A percentile compares a stretch with the other conserved stretches of the same genome.
phyloP scores from a whole-genome alignment of 2,888 invertebrate species.

The Andrena haemorrhoa region DNA sequence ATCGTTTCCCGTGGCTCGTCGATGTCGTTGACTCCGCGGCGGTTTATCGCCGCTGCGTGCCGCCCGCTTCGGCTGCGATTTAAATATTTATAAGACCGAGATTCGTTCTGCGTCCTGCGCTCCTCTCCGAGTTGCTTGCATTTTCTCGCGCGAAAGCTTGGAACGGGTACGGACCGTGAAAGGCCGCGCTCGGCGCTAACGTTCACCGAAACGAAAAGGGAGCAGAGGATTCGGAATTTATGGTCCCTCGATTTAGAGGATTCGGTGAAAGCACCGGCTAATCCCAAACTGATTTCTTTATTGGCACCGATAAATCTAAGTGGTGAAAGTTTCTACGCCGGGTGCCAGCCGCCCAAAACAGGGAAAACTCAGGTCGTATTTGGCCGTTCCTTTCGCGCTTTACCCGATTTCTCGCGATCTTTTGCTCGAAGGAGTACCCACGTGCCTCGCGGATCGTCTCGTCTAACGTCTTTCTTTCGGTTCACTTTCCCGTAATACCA shows the following conservation, averaged over 20 bases:
- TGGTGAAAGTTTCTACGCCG: conserved; percentile 22
- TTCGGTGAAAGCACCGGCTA: conserved; percentile 27
- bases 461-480: too few species aligned
- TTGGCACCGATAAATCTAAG: conserved; percentile 12
- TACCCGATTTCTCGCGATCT: conserved; percentile 40
- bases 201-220: neutral
- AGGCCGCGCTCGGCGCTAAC: neutral
- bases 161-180: neutral
- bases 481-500: too few species aligned
- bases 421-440: conserved; percentile 11
- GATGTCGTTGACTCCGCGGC: conserved; percentile 41
- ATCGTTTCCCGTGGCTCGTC: conserved; percentile 1
- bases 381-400: neutral
- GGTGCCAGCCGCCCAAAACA: conserved; percentile 6
- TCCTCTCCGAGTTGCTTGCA: neutral
- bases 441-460: conserved; percentile 33
- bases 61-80: conserved; percentile 10
- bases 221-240: neutral
- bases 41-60: conserved; percentile 13
- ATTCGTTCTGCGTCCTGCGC: neutral
- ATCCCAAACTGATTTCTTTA: neutral
- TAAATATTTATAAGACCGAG: conserved; percentile 52
- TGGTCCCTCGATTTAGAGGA: neutral
- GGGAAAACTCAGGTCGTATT: neutral
- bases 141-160: conserved; percentile 16